Evolutionary conservation across 2,888 invertebrate species (phyloP).

Genomic region (Quadroppia sp.): DNA sequence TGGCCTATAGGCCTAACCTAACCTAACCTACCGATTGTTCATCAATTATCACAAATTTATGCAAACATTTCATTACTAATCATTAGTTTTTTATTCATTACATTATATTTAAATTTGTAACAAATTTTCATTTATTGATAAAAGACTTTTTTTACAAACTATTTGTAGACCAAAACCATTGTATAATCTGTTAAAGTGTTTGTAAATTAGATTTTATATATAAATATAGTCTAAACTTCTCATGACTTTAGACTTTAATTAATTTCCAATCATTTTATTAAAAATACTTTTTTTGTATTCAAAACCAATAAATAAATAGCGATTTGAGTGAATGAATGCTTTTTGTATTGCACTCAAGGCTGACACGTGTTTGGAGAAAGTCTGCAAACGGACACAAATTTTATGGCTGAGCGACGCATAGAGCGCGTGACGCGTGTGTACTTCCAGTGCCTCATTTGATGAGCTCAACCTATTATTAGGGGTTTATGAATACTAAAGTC

Average conservation of each 20-base stretch:
- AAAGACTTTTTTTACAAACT: too few species aligned
- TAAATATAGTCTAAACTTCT: too few species aligned
- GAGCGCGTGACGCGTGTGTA: constrained; percentile 23
- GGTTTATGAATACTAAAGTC: constrained; percentile 10
- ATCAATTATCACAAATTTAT: background rate
- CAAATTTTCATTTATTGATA: too few species aligned
- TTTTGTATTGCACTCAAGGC: constrained; percentile 13
- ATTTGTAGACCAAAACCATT: too few species aligned
- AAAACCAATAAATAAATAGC: constrained; percentile 21
- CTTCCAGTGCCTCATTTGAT: background rate
- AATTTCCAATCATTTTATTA: too few species aligned
- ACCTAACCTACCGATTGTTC: background rate
- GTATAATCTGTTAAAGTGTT: too few species aligned
- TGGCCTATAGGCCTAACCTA: background rate
- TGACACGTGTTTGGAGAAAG: constrained; percentile 23
- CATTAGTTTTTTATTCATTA: too few species aligned
- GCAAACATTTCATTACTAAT: background rate
- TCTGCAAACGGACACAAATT: background rate
- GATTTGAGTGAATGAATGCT: background rate
- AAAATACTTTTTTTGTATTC: background rate
- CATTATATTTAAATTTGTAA: too few species aligned
- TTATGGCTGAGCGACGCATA: constrained; percentile 11
- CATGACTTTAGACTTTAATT: too few species aligned
- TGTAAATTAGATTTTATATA: too few species aligned
- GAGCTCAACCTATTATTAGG: constrained; percentile 16